Base-by-base conservation (phyloP, 2,113 vertebrate species). In the Carassius carassius region DNA sequence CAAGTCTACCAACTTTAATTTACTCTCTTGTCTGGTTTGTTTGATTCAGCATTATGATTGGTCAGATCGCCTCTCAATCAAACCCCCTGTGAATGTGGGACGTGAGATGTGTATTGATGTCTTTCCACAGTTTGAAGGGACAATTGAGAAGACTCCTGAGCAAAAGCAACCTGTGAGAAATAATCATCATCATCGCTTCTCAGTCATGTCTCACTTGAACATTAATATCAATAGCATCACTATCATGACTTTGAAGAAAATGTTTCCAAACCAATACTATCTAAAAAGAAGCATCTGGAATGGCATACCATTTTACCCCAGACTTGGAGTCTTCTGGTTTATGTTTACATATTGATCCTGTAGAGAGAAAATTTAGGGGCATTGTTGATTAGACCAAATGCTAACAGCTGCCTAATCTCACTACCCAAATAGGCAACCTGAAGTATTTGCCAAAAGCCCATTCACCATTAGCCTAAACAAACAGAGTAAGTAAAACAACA, bases 371-470 rank as follows among this genome's bases (percentile, higher is more conserved):
- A 37, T 32, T 88, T 72, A 44, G 6, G 13, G 29, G 25, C 37
- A 41, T 83, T 63, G 77, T 65, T 79, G 62, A 58, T 14, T 35
- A 25, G 62, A 60, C 56, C 65, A 78, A 78, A 84, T 62, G 25
- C 37, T 41, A 88, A 77, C 74, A 84, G 29, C 54, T 63, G 80
- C 60, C 51, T 84, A 79, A 88, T 88, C 69, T 86, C 69, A 70
- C 29, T 81, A 25, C 73, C 81, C 37, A 76, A 85, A 83, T 21
- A 41, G 51, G 17, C 56, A 82, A 82, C 81, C 82, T 47, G 12
- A 81, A 83, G 78, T 74, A 69, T 85, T 83, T 82, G 74, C 49
- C 79, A 82, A 63, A 32, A 54, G 69, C 73, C 32, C 56, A 81
- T 75, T 81, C 9, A 37, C 62, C 49, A 81, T 37, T 21, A 75